Evolutionary conservation across 2,888 invertebrate species (phyloP), one percentile per base, ranked within the genome.

Genomic region (Lasioglossum pauxillum): DNA sequence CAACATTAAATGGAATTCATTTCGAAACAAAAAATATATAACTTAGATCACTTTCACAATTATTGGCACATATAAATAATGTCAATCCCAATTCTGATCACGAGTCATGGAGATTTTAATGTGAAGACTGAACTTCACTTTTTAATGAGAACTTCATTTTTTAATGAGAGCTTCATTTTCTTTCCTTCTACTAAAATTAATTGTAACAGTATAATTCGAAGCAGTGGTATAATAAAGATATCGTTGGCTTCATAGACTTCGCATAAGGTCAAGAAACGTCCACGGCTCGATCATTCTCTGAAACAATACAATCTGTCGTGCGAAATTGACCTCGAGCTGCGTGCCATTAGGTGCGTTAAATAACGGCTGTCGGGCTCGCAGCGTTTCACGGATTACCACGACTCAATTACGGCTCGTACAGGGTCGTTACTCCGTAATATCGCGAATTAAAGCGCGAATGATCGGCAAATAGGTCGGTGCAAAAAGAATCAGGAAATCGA

Each of bases 401-500:
- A 23, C 46, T 64, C 83, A 72, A 83, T 84, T 77, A 78, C 38
- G 46, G 77, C 69, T 84, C 77, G 46, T 77, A 60, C 57, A 78
- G 69, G 38, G 31, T 46, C 57, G 57, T 84, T 49, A 74, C 27
- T 44, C 72, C 38, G 19, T 31, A 27, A 69, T 77, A 38, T 69
- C 57, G n/a, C 64, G 49, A 16, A 8, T 67, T 19, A 49, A 80
- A 41, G 49, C 41, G 71, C 60, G 69, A 75, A 46, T 38, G 41
- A 12, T 23, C 16, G 23, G n/a, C 44, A 31, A 31, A 74, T 85
- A 69, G 41, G 16, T 44, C 19, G 7, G 49, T 35, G 60, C 14
- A 75, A 73, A 82, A 49, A 85, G 78, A 64, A 76, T 53, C 74
- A 31, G 77, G 16, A 78, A 83, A 85, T 67, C 41, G 44, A n/a